Evolutionary conservation across 2,888 invertebrate species (phyloP).

Genomic region (Conus canariensis): DNA sequence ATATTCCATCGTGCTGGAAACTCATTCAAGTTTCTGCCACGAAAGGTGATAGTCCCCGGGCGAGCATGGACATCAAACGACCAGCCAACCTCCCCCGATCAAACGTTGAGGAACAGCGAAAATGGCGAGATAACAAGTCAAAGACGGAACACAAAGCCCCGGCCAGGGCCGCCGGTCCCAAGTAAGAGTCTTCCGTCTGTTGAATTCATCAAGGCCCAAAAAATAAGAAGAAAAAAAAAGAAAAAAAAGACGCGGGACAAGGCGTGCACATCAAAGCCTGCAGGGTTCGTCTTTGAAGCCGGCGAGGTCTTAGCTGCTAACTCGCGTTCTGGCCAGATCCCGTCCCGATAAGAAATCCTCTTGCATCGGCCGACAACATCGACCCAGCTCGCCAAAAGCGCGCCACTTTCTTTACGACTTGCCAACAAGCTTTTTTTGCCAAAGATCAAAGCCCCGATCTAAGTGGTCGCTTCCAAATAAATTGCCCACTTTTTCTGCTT

Average conservation of each 20-base stretch:
- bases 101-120: background rate
- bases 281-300: conserved; percentile 28
- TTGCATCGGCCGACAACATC: conserved; percentile 29
- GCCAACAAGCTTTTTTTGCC: conserved; percentile 35
- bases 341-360: conserved; percentile 27
- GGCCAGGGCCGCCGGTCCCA: background rate
- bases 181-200: conserved; percentile 13
- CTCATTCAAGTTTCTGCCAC: background rate
- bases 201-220: conserved; percentile 20
- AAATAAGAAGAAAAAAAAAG: background rate
- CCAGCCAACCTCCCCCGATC: background rate
- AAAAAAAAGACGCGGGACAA: background rate
- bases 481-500: conserved; percentile 25
- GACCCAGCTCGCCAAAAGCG: conserved; percentile 37
- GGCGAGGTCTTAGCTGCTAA: conserved; percentile 28
- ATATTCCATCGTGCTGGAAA: background rate
- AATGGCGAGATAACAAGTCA: background rate
- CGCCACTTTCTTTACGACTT: conserved; percentile 32
- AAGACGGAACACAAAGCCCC: background rate
- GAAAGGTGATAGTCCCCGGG: background rate
- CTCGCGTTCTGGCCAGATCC: conserved; percentile 1
- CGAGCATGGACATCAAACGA: background rate
- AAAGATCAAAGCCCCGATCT: conserved; percentile 37
- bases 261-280: conserved; percentile 29
- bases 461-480: conserved; percentile 37